These are phyloP conservation scores for Andricus grossulariae DNA, from an alignment of 1,140 invertebrate genomes.

Conservation along the genomic window DNA sequence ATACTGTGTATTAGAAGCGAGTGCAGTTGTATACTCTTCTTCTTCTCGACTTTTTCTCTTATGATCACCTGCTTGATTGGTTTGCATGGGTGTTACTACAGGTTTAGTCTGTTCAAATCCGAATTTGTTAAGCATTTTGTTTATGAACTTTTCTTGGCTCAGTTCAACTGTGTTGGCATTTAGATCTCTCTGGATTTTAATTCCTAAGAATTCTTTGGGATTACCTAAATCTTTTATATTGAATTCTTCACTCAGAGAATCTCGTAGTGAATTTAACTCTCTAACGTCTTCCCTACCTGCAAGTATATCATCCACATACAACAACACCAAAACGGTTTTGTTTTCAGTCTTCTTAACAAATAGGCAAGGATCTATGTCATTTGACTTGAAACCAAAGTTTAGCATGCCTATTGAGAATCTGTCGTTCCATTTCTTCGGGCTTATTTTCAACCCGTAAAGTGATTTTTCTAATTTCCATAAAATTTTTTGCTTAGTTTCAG, in stretches of 20 bases:
- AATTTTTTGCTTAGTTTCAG: too few relatives aligned
- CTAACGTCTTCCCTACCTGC: neutral
- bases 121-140: conserved; percentile 25
- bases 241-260: neutral
- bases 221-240: conserved; percentile 24
- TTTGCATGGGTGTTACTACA: conserved; percentile 7
- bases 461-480: too few relatives aligned
- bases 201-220: conserved; percentile 18
- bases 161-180: neutral
- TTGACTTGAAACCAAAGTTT: too few relatives aligned
- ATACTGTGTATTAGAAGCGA: neutral
- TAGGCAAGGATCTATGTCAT: too few relatives aligned
- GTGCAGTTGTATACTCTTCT: neutral
- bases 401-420: too few relatives aligned
- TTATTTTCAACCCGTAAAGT: too few relatives aligned
- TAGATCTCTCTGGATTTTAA: neutral
- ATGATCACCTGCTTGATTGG: neutral
- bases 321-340: neutral
- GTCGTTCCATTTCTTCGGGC: too few relatives aligned
- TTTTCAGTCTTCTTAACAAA: too few relatives aligned
- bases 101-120: neutral
- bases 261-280: neutral
- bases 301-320: conserved; percentile 30
- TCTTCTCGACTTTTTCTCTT: neutral
- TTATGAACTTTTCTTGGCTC: neutral